Base-by-base conservation (phyloP, 64 coral and sea anemone genomes). In the Trachythela sp. region DNA sequence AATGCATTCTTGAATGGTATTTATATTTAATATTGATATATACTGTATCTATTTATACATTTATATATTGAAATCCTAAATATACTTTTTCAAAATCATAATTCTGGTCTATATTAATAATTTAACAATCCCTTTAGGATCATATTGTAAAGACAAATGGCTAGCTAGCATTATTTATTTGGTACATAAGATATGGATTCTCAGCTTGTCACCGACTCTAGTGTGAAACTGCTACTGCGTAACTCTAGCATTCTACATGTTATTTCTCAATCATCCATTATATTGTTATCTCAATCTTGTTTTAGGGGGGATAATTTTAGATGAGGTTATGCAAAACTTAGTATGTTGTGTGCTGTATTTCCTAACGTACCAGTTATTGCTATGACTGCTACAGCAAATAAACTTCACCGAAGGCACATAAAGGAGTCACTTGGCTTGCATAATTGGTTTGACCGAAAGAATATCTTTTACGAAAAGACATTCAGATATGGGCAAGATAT, bases 221-320 rank as follows among this genome's bases (percentile, higher is more conserved):
- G 49, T 52, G 49, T 52, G 49, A 52, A 52, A 52, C 49, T 52
- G 49, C 49, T 10, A 52, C 49, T 52, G 49, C 49, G 13, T 52
- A 52, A 52, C 13, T 52, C 49, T 20, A 52, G 8, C 49, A 52
- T 20, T 52, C 49, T 52, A 52, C 20, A 52, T 52, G 49, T 52
- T 52, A 52, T 15, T 52, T 52, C 49, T 8, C 49, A 52, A 8
- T 52, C 7, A 52, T 52, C 8, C 49, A 52, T 52, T 52, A 52
- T 52, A 52, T 8, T 52, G 49, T 52, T 52, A 52, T 52, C 20
- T 52, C 49, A 52, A 52, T 52, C 49, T 52, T 90, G 48, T 64
- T 85, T 54, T 87, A 91, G 90, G 90, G 84, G 90, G 36, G 84
- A 45, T 86, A 54, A 91, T 52, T 91, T 91, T 87, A 48, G 90